A percentile compares a stretch with the other conserved stretches of the same genome.
These are phyloP conservation scores for Lasioglossum figueresi DNA, from an alignment of 2,888 invertebrate genomes.

Conservation along the genomic window DNA sequence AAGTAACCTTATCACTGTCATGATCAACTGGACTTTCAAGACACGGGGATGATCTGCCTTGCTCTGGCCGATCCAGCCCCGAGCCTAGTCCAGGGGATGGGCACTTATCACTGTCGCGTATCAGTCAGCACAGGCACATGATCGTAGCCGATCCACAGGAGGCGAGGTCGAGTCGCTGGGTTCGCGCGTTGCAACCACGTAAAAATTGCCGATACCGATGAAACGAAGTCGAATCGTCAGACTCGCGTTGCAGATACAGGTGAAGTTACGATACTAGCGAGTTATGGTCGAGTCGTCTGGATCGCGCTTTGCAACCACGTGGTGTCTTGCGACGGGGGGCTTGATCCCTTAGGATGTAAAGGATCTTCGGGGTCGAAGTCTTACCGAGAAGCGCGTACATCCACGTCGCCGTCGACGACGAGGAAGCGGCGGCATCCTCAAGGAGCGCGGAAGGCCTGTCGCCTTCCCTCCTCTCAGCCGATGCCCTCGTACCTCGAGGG, in stretches of 20 bases:
- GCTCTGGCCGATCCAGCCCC: not conserved
- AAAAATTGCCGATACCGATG: not conserved
- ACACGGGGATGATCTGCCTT: not conserved
- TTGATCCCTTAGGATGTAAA: not conserved
- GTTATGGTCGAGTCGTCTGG: not conserved
- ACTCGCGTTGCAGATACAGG: not conserved
- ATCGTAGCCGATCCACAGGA: not conserved
- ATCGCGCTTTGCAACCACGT: conserved; percentile 33
- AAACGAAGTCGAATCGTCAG: not conserved
- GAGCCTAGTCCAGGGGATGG: not conserved
- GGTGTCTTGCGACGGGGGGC: not conserved
- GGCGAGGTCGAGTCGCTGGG: not conserved
- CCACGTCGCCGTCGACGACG: conserved; percentile 75
- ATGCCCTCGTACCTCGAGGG: conserved; percentile 68
- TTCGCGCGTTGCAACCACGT: not conserved
- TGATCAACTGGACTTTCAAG: not conserved
- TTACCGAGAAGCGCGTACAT: conserved; percentile 80
- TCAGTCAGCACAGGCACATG: not conserved
- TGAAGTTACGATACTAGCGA: not conserved
- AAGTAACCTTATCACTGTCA: not conserved
- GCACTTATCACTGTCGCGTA: not conserved
- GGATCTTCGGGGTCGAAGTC: not conserved
- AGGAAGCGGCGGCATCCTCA: conserved; percentile 76
- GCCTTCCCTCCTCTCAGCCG: conserved; percentile 68
- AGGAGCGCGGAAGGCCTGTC: conserved; percentile 70